Percentiles rank a stretch among this genome's conserved stretches.
Evolutionary conservation across 2,113 vertebrate species (phyloP).

Genomic region (Pogonocichla stellata): DNA sequence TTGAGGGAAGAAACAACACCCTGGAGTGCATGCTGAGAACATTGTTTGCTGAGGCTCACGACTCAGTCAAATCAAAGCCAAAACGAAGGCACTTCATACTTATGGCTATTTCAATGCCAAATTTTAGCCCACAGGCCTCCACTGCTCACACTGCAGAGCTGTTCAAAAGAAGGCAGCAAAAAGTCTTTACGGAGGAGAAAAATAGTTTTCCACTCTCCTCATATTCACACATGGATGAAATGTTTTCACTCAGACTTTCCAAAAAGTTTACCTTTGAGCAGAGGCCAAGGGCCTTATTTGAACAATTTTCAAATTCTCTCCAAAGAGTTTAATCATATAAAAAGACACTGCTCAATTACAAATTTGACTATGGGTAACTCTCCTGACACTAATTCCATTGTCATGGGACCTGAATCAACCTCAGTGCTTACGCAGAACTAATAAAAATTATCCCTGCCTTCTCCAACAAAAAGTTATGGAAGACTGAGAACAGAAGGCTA

Average conservation of each 20-base stretch:
- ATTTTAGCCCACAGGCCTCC: not conserved
- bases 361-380: not conserved
- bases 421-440: not conserved
- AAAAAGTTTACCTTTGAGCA: conserved; percentile 29
- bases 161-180: conserved; percentile 5
- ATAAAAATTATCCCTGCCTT: not conserved
- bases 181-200: not conserved
- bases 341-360: not conserved
- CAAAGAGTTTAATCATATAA: not conserved
- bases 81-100: not conserved
- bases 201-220: conserved; percentile 37
- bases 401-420: not conserved
- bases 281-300: not conserved
- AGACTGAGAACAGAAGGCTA: not conserved
- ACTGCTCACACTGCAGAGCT: not conserved
- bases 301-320: conserved; percentile 6
- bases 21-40: not conserved
- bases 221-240: conserved; percentile 35
- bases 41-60: conserved; percentile 1
- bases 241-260: not conserved
- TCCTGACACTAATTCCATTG: not conserved
- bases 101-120: not conserved
- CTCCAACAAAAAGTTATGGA: not conserved
- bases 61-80: conserved; percentile 19
- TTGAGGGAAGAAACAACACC: not conserved